Evolutionary conservation across 2,888 invertebrate species (phyloP).

Genomic region (Andrena hattorfiana): DNA sequence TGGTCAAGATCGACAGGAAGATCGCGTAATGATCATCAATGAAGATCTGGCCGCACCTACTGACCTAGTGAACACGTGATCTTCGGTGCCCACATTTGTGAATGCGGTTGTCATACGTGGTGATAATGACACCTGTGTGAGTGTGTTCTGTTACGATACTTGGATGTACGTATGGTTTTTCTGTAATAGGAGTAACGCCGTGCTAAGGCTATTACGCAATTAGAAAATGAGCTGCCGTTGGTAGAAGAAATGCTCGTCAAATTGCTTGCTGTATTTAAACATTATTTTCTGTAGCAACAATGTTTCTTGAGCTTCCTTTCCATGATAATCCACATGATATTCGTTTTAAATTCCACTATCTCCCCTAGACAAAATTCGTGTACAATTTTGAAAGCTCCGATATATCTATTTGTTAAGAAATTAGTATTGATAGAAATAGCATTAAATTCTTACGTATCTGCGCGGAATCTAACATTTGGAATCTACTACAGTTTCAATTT

Average conservation of each 20-base stretch:
- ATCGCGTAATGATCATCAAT: conserved; percentile 37
- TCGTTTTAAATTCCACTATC: no score
- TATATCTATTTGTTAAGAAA: no score
- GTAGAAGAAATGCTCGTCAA: not conserved
- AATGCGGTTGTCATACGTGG: not conserved
- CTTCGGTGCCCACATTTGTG: conserved; percentile 7
- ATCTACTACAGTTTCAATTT: not conserved
- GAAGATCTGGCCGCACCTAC: conserved; percentile 61
- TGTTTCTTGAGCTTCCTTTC: no score
- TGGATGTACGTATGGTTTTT: conserved; percentile 5
- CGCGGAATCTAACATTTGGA: not conserved
- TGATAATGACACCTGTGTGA: conserved; percentile 8
- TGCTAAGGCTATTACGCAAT: conserved; percentile 44
- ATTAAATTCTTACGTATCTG: no score
- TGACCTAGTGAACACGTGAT: conserved; percentile 57
- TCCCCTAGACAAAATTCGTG: no score
- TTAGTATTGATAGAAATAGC: no score
- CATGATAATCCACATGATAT: no score
- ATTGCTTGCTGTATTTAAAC: not conserved
- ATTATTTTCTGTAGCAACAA: not conserved
- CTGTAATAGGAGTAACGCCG: conserved; percentile 39
- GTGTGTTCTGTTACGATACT: conserved; percentile 1
- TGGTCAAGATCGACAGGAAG: conserved; percentile 40
- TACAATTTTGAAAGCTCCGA: no score
- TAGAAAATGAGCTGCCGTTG: conserved; percentile 33